phyloP scores from a whole-genome alignment of 2,113 vertebrate species.

The Paramormyrops kingsleyae region DNA sequence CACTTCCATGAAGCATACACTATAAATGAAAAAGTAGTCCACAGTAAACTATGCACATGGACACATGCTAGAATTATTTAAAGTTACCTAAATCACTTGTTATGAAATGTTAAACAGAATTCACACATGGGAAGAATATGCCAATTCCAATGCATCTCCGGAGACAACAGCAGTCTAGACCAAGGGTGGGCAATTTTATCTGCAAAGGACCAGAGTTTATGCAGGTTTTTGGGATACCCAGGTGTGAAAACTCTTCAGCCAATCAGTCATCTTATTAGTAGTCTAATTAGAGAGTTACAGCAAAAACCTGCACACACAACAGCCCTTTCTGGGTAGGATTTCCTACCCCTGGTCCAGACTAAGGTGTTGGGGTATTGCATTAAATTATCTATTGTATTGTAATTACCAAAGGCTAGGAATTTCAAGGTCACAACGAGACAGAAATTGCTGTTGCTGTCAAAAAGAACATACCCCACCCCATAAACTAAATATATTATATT shows the following conservation, averaged over 20 bases:
- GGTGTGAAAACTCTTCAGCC: not conserved
- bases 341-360: not conserved
- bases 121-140: not conserved
- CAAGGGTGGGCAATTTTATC: not conserved
- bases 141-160: not conserved
- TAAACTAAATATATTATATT: not conserved
- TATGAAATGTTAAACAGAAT: not conserved
- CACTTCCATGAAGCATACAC: not conserved
- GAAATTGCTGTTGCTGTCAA: not conserved
- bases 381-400: not conserved
- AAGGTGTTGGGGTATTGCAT: not conserved
- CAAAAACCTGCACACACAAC: not conserved
- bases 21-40: not conserved
- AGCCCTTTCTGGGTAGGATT: not conserved
- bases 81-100: not conserved
- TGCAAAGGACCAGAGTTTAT: not conserved
- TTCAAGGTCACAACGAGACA: not conserved
- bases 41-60: not conserved
- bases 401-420: not conserved
- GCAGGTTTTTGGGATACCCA: not conserved
- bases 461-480: not conserved
- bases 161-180: not conserved
- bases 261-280: not conserved
- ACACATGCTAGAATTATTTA: not conserved
- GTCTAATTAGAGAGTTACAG: not conserved